Evolutionary conservation across 2,797 vertebrate species (phyloP), one percentile per base, ranked within the genome.

Genomic region (Hippocampus kuda): DNA sequence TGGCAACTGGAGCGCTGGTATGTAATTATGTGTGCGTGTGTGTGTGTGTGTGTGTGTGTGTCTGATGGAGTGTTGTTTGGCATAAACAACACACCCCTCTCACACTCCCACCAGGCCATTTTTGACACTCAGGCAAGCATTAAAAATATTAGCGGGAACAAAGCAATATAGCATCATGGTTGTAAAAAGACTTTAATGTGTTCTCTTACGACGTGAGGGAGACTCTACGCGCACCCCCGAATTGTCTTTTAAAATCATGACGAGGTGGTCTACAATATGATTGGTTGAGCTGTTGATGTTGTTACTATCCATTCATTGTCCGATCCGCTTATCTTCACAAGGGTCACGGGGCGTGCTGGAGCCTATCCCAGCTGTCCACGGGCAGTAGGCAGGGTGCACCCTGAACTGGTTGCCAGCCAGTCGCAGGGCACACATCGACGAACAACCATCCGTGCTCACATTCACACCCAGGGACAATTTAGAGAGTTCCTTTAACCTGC

Each of bases 171-270:
- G 7, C 18, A 44, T 62, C 46, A 49, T 26, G 63, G 44, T n/a
- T 65, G 63, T 64, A 46, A 64, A 59, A 64, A 64, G 62, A 64
- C 41, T 63, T 42, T 44, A 64, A 46, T 46, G 62, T 24, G 62
- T 42, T 42, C n/a, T 27, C 41, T 65, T 65, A 65, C 63, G 63
- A 65, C 63, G 24, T 65, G 44, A 48, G 44, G 63, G 63, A 65
- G 63, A 49, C 24, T 3, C 59, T 10, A 44, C 22, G 4, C 41
- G 30, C 7, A 27, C 59, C 59, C 59, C 59, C 16, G 5, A 61
- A 61, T 61, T 61, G 59, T 60, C 62, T 61, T 38, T 38, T 10
- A 8, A 48, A 65, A 48, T 9, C 63, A 10, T 18, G 63, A 65
- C 8, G 15, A 48, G 44, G 42, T 20, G 8, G 15, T 3, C 63